These are phyloP conservation scores for Probaryconus sp. DNA, from an alignment of 1,140 invertebrate genomes.

Conservation along the genomic window DNA sequence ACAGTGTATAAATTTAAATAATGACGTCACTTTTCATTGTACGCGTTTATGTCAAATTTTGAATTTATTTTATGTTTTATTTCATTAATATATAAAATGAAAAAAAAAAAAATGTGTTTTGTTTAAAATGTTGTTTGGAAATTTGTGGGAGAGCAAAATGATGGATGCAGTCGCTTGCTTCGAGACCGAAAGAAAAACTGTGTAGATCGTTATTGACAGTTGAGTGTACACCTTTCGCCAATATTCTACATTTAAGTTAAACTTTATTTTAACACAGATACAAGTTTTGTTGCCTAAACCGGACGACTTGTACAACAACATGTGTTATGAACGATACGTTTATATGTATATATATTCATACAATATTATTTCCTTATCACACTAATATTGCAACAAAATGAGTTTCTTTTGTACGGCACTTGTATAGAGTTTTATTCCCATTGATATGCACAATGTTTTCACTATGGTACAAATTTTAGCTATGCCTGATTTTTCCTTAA, in stretches of 20 bases:
- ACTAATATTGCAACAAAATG: conserved; percentile 78
- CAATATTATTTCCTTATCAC: conserved; percentile 76
- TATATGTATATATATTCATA: conserved; percentile 61
- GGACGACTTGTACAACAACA: conserved; percentile 70
- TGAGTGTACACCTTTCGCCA: conserved; percentile 75
- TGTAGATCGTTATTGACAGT: conserved; percentile 66
- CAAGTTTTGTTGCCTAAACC: conserved; percentile 72
- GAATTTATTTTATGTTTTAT: too few species aligned
- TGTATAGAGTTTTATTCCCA: conserved; percentile 82
- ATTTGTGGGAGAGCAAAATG: too few species aligned
- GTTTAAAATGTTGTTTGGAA: too few species aligned
- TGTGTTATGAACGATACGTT: conserved; percentile 69
- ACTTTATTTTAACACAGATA: conserved; percentile 73
- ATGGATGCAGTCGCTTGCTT: conserved; percentile 39
- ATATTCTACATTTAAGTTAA: conserved; percentile 70
- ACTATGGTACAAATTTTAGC: conserved; percentile 78
- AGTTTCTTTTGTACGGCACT: conserved; percentile 85
- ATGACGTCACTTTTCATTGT: too few species aligned
- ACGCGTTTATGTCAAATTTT: too few species aligned
- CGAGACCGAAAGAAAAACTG: conserved; percentile 27
- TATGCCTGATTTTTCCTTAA: conserved; percentile 79
- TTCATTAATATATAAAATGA: too few species aligned
- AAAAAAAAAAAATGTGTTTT: too few species aligned
- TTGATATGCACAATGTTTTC: conserved; percentile 79
- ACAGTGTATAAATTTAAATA: too few species aligned